A percentile compares a stretch with the other conserved stretches of the same genome.
phyloP scores from a whole-genome alignment of 2,797 vertebrate genomes.

The Toxotes lorentzi region DNA sequence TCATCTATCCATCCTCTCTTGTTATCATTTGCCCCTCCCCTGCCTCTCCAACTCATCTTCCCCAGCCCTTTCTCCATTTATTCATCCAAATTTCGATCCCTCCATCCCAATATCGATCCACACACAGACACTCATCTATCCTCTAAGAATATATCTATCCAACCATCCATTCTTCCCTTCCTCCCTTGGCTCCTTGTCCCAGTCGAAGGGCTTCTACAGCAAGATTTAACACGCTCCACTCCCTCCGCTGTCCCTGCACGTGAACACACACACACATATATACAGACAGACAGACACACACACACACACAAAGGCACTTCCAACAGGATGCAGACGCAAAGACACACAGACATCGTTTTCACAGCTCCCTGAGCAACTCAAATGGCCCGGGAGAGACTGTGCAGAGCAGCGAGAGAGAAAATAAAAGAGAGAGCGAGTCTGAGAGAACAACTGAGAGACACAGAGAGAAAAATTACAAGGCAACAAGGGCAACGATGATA shows the following conservation, averaged over 20 bases:
- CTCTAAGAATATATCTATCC: conserved; percentile 62
- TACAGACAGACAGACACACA: conserved; percentile 5
- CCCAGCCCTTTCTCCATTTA: conserved; percentile 35
- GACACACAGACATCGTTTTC: conserved; percentile 77
- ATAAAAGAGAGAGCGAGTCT: conserved; percentile 42
- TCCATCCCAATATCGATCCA: conserved; percentile 65
- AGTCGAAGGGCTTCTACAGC: conserved; percentile 61
- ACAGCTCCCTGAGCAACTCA: conserved; percentile 80
- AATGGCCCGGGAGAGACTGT: conserved; percentile 73
- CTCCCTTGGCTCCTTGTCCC: conserved; percentile 61
- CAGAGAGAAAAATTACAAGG: conserved; percentile 52
- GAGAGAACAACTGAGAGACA: conserved; percentile 42
- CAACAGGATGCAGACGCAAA: conserved; percentile 67
- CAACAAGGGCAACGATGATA: conserved; percentile 51
- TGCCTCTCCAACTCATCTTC: conserved; percentile 45
- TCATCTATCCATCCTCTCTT: conserved; percentile 67
- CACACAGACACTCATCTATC: conserved; percentile 52
- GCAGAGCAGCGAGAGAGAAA: conserved; percentile 60
- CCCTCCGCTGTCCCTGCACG: conserved; percentile 52
- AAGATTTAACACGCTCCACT: conserved; percentile 70
- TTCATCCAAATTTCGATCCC: conserved; percentile 60
- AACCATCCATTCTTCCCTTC: conserved; percentile 33
- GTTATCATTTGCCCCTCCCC: conserved; percentile 70
- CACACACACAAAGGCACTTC: conserved; percentile 56
- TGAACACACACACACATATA: conserved; percentile 13